phyloP scores from a whole-genome alignment of 2,113 vertebrate species.

The Albula goreensis region DNA sequence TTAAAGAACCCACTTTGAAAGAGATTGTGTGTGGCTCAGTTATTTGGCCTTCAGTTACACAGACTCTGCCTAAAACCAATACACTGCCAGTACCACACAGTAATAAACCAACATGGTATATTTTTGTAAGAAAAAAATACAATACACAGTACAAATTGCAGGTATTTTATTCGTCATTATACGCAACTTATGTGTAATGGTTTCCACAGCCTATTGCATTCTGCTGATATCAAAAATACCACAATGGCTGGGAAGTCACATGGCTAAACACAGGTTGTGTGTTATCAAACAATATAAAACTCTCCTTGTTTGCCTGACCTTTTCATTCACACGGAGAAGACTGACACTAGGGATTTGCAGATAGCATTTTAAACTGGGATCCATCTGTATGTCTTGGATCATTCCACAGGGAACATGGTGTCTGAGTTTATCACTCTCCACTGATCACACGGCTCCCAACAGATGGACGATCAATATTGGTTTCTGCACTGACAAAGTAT shows the following conservation, averaged over 20 bases:
- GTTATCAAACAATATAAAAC: constrained; percentile 43
- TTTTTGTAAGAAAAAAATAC: not conserved
- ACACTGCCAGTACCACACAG: not conserved
- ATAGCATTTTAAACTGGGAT: constrained; percentile 12
- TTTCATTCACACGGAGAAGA: constrained; percentile 35
- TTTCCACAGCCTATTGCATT: not conserved
- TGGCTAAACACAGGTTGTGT: constrained; percentile 24
- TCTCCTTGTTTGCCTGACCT: constrained; percentile 42
- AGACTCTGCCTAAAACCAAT: not conserved
- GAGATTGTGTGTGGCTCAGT: constrained; percentile 24
- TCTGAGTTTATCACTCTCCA: constrained; percentile 47
- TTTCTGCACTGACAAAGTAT: constrained; percentile 34
- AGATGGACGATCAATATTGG: constrained; percentile 55
- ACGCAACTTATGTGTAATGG: not conserved
- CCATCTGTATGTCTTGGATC: constrained; percentile 39
- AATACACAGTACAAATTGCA: not conserved
- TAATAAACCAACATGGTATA: not conserved
- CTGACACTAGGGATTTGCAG: constrained; percentile 23
- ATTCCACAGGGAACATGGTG: constrained; percentile 30
- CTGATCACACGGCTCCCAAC: constrained; percentile 41
- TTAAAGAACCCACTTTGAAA: constrained; percentile 15
- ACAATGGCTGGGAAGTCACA: not conserved
- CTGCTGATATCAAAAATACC: not conserved
- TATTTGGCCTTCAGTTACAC: not conserved
- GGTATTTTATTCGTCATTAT: not conserved